Percentiles rank a stretch among this genome's conserved stretches.
These are phyloP conservation scores for Nettapus auritus DNA, from an alignment of 2,113 vertebrate species.

Conservation along the genomic window DNA sequence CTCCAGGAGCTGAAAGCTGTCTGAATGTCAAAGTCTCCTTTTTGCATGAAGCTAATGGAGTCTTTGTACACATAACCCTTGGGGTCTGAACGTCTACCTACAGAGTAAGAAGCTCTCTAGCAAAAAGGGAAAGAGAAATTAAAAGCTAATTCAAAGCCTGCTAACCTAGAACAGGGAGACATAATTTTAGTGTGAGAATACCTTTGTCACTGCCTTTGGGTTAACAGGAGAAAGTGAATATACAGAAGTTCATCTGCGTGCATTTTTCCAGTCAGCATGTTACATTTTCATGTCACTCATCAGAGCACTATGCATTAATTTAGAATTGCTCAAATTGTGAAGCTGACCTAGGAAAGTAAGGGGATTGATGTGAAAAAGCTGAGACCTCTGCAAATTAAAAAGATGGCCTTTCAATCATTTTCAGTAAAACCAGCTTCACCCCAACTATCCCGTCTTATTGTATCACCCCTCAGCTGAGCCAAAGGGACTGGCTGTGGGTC, in stretches of 20 bases:
- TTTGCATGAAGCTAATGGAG: neutral
- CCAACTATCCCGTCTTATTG: neutral
- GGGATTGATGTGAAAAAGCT: neutral
- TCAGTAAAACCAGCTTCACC: neutral
- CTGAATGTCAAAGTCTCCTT: neutral
- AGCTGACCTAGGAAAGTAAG: neutral
- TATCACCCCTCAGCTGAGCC: neutral
- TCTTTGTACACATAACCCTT: neutral
- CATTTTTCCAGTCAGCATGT: neutral
- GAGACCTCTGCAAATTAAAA: neutral
- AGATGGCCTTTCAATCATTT: neutral
- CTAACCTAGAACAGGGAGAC: neutral
- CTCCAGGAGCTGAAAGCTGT: neutral
- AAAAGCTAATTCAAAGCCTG: neutral
- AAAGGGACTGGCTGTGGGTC: neutral
- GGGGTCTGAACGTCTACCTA: neutral
- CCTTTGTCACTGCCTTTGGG: neutral
- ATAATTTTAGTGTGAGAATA: neutral
- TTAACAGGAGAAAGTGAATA: neutral
- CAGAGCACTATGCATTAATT: neutral
- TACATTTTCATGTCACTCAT: neutral
- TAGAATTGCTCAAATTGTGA: neutral
- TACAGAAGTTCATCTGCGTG: neutral
- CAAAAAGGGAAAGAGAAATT: neutral
- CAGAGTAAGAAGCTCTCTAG: neutral